phyloP scores from a whole-genome alignment of 1,140 invertebrate species.

The Charaxes varanes region DNA sequence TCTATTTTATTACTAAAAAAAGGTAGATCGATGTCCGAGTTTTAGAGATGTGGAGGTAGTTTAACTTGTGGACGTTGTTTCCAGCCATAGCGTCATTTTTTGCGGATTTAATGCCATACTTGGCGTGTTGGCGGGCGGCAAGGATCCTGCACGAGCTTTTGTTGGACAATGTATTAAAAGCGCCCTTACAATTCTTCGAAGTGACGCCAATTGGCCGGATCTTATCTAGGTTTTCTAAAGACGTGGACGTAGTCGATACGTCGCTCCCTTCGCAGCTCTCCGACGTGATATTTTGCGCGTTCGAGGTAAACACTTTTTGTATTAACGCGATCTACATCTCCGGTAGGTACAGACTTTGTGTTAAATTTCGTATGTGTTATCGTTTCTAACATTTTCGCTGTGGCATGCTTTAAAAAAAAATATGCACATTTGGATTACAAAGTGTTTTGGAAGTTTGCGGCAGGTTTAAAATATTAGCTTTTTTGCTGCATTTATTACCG shows the following conservation, averaged over 20 bases:
- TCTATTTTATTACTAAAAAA: too few relatives aligned
- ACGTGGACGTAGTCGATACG: slow-evolving; percentile 82
- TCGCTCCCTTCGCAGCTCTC: slow-evolving; percentile 81
- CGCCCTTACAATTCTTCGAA: slow-evolving; percentile 89
- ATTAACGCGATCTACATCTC: slow-evolving; percentile 1
- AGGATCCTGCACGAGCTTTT: slow-evolving; percentile 84
- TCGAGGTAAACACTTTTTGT: slow-evolving; percentile 79
- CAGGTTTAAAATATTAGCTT: too few relatives aligned
- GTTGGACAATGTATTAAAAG: slow-evolving; percentile 83
- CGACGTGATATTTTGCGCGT: slow-evolving; percentile 85
- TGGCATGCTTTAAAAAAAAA: too few relatives aligned
- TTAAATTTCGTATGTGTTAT: too few relatives aligned
- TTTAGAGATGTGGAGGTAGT: too few relatives aligned
- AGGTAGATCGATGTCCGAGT: too few relatives aligned
- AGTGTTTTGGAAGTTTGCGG: too few relatives aligned
- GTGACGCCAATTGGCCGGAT: slow-evolving; percentile 91
- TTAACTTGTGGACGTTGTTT: slow-evolving; percentile 45
- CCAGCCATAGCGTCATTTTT: slow-evolving; percentile 81
- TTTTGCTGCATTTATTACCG: too few relatives aligned
- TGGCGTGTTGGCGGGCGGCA: slow-evolving; percentile 84
- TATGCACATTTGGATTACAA: too few relatives aligned
- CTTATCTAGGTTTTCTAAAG: slow-evolving; percentile 91
- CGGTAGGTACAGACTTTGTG: slow-evolving; percentile 7
- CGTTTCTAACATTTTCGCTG: too few relatives aligned
- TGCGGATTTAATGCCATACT: slow-evolving; percentile 80